phyloP scores from a whole-genome alignment of 1,140 invertebrate species.

The Dermatophagoides farinae region DNA sequence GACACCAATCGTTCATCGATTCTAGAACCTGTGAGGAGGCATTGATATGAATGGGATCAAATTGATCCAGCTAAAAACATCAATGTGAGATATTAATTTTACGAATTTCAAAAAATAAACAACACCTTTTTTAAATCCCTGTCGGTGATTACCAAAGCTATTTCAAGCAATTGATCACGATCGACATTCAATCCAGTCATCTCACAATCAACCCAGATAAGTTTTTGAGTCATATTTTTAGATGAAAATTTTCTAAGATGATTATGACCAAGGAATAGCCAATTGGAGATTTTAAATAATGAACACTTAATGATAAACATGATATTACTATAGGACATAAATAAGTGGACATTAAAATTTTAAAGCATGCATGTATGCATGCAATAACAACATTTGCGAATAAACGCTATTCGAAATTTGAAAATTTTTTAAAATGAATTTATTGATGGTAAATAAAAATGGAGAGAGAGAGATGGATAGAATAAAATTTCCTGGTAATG shows the following conservation, averaged over 20 bases:
- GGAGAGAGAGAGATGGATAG: too few species aligned
- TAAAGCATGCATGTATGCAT: too few species aligned
- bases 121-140: not conserved
- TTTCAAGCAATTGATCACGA: constrained; percentile 11
- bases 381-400: too few species aligned
- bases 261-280: not conserved
- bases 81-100: not conserved
- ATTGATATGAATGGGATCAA: constrained; percentile 13
- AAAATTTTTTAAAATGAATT: too few species aligned
- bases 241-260: not conserved
- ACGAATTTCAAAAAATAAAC: not conserved
- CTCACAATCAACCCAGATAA: constrained; percentile 17
- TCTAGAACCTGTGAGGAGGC: constrained; percentile 2
- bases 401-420: too few species aligned
- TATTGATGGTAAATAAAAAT: too few species aligned
- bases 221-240: not conserved
- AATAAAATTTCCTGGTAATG: too few species aligned
- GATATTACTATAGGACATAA: too few species aligned
- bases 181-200: constrained; percentile 13
- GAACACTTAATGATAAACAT: too few species aligned
- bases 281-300: too few species aligned
- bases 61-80: not conserved
- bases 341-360: too few species aligned
- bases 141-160: constrained; percentile 14
- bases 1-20: constrained; percentile 61